These are phyloP conservation scores for Synchiropus splendidus DNA, from an alignment of 2,113 vertebrate genomes.

Conservation along the genomic window DNA sequence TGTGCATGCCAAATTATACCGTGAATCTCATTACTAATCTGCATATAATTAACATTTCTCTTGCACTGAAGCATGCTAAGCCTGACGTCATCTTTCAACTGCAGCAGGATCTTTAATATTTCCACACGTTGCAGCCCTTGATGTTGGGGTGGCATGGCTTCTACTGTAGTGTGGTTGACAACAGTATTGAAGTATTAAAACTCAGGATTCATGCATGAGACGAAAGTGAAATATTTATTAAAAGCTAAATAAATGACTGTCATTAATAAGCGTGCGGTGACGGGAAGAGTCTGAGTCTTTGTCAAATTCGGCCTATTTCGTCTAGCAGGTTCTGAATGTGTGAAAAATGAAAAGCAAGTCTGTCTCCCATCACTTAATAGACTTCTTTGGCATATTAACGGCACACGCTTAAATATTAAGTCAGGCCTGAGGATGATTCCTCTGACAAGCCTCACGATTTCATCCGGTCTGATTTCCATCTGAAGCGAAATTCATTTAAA, in stretches of 20 bases:
- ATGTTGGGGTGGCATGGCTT: too few relatives aligned
- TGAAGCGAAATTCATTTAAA: slow-evolving; percentile 1
- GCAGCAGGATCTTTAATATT: not conserved
- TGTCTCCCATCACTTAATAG: slow-evolving; percentile 5
- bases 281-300: too few relatives aligned
- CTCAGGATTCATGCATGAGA: too few relatives aligned
- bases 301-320: too few relatives aligned
- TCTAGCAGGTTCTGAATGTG: slow-evolving; percentile 4
- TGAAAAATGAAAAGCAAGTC: slow-evolving; percentile 9
- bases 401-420: slow-evolving; percentile 12
- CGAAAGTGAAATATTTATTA: too few relatives aligned
- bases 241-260: too few relatives aligned
- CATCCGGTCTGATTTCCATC: slow-evolving; percentile 1
- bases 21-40: slow-evolving; percentile 36
- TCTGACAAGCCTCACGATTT: slow-evolving; percentile 2
- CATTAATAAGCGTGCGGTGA: too few relatives aligned
- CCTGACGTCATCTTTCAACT: slow-evolving; percentile 12
- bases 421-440: slow-evolving; percentile 7
- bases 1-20: slow-evolving; percentile 31
- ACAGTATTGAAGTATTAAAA: too few relatives aligned
- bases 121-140: too few relatives aligned
- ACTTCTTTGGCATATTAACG: slow-evolving; percentile 3
- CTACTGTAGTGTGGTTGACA: too few relatives aligned
- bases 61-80: slow-evolving; percentile 17
- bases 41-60: slow-evolving; percentile 40